Base-by-base conservation (phyloP, 2,113 vertebrate genomes). In the Oceanodroma tethys region DNA sequence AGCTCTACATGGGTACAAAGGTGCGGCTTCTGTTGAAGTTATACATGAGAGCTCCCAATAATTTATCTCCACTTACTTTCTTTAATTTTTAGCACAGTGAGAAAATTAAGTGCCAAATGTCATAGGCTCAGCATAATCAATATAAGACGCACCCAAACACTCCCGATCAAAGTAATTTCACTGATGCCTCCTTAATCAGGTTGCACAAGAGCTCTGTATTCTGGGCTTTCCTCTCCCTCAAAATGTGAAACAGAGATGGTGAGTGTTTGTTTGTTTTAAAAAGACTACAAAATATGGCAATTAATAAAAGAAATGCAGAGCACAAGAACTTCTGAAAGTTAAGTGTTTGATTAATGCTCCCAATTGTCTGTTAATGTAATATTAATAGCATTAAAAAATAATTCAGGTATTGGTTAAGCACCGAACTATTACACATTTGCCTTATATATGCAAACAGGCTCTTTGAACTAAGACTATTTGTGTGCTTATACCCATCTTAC, bases 201-300 rank as follows among this genome's bases (percentile, higher is more conserved):
- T 3, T 48, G 36, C 40, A 45, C 0, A 0, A 6, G 1, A 1
- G 38, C 26, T 85, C 43, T 40, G 5, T n/a, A 18, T 19, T 83
- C 52, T 22, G 34, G 19, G 26, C 30, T 42, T 56, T 74, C 11
- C 7, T 4, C 42, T 48, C 19, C 16, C 43, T 55, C 34, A 48
- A 60, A 79, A 59, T 3, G 13, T n/a, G 22, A 68, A 48, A 23
- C 0, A 0, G n/a, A n/a, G n/a, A n/a, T n/a, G n/a, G 43, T 45
- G 43, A 17, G 6, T 13, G 16, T 43, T 43, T 43, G 13, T 43
- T 43, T 43, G 42, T 43, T 43, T 43, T n/a, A n/a, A 45, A 52
- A 73, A 43, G 4, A 27, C 30, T 27, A 58, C 15, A n/a, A 84
- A 71, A n/a, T 38, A 71, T 1, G 9, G 45, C 42, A 81, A 48